Evolutionary conservation across 2,888 invertebrate species (phyloP), one percentile per base, ranked within the genome.

Genomic region (Amorpha juglandis): DNA sequence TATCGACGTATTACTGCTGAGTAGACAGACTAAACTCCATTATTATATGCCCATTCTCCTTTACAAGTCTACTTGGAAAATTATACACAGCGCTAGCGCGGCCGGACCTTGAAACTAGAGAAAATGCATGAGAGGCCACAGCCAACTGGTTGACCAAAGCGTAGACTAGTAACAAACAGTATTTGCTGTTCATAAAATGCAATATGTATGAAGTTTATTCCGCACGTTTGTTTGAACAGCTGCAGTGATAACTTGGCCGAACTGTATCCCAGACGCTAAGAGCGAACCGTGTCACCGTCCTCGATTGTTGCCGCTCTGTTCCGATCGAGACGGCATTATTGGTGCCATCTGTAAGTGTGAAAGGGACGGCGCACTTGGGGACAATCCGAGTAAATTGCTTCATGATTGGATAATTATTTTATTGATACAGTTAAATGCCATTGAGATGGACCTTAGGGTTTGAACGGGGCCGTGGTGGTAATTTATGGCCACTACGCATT

Each of bases 371-470:
- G 12, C 63, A 79, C 69, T 71, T 74, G 79, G 82, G 82, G 83
- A 86, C 88, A 87, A 87, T 84, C 86, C 79, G 76, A 87, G 88
- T 87, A 89, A 92, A 91, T 92, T 91, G 91, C 82, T 80, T 78
- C 86, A 90, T 89, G 91, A 92, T 92, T 92, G 92, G 92, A 90
- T 92, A 92, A 92, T 92, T 92, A 90, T 91, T 91, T 90, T 91
- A 92, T 92, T 92, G 92, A 90, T 89, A 89, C 85, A 86, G 84
- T 86, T 89, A 89, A 91, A 88, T 83, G 84, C 78, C 77, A 82
- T 87, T 85, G 83, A 83, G 82, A 78, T 74, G 79, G 81, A 77
- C 79, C 75, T 80, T 77, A 76, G 76, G 78, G 81, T 73, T 71
- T 73, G 70, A 70, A 75, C 74, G 77, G 78, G 81, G 80, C 78